Percentiles rank a stretch among this genome's conserved stretches.
phyloP scores from a whole-genome alignment of 1,140 invertebrate genomes.

The Linepithema humile region DNA sequence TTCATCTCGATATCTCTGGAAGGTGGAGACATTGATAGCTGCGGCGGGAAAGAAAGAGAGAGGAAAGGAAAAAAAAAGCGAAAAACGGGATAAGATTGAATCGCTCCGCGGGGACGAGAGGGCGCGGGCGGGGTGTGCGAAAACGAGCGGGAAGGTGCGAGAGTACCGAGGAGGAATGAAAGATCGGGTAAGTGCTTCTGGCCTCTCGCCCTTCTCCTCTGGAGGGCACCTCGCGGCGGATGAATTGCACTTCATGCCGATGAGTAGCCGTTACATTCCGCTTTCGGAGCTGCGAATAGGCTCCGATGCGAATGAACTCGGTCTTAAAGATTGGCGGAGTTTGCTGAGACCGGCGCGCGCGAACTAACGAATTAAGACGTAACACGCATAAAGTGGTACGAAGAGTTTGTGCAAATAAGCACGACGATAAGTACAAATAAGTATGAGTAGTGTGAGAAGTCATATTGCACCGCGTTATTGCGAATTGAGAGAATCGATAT shows the following conservation, averaged over 20 bases:
- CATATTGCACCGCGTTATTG: neutral
- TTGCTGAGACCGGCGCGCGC: neutral
- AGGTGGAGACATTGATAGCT: conserved; percentile 66
- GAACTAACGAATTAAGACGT: conserved; percentile 27
- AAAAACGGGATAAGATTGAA: conserved; percentile 75
- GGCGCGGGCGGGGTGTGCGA: neutral
- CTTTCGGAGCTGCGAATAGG: conserved; percentile 58
- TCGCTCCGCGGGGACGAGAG: conserved; percentile 66
- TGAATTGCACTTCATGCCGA: conserved; percentile 67
- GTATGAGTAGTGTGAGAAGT: neutral
- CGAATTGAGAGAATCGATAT: neutral
- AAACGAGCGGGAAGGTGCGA: conserved; percentile 54
- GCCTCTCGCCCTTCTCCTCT: conserved; percentile 46
- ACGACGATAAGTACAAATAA: neutral
- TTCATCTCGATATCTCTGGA: conserved; percentile 57
- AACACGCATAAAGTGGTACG: neutral
- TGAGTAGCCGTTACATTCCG: conserved; percentile 66
- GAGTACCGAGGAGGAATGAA: conserved; percentile 65
- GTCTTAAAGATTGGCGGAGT: conserved; percentile 23
- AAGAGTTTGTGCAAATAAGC: neutral
- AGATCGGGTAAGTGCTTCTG: conserved; percentile 61
- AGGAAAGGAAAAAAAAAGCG: conserved; percentile 12
- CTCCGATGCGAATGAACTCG: conserved; percentile 54
- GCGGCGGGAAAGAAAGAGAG: neutral
- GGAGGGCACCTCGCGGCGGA: conserved; percentile 51